Evolutionary conservation across 2,888 invertebrate species (phyloP), one percentile per base, ranked within the genome.

Genomic region (Netelia inedita): DNA sequence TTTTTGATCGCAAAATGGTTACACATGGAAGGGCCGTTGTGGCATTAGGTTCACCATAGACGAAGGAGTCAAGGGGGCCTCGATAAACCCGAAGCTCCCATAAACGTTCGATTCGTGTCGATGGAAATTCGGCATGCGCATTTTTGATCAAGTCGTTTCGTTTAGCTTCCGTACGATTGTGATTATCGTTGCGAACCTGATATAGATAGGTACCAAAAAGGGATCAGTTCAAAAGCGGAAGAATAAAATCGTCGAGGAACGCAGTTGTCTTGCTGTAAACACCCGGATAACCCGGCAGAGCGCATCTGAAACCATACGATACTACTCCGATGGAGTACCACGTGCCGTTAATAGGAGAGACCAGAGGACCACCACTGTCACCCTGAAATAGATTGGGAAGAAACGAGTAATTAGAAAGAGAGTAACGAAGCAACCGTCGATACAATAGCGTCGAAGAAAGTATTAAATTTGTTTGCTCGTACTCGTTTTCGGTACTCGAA

Each of bases 311-410:
- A 0, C 96, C 96, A 90, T 95, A 96, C 0, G 96, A 96, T 0
- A 96, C 96, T 0, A 96, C 93, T 0, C 96, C 96, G 63, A 96
- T 95, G 46, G 95, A 91, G 82, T 95, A 95, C 90, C 92, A 95
- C 41, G 88, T 89, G 57, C 84, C 89, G 28, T 89, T 93, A 1
- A 94, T 94, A 71, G 95, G 94, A 65, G 93, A 95, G 96, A 97
- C 96, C 14, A 98, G 93, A 0, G 98, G 97, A 2, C 98, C 98
- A 0, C 98, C 98, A 68, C 97, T 97, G 94, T 98, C 98, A 0
- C 97, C 93, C 93, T 93, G 66, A n/a, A 65, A 65, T 6, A 1
- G 6, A 63, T 28, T 43, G 14, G 10, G 63, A 28, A 63, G 8
- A 21, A 28, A 46, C 9, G n/a, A 66, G 23, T 63, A 28, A 35